Conservation (phyloP, 1,140 invertebrate genomes). For the Apis cerana region DNA sequence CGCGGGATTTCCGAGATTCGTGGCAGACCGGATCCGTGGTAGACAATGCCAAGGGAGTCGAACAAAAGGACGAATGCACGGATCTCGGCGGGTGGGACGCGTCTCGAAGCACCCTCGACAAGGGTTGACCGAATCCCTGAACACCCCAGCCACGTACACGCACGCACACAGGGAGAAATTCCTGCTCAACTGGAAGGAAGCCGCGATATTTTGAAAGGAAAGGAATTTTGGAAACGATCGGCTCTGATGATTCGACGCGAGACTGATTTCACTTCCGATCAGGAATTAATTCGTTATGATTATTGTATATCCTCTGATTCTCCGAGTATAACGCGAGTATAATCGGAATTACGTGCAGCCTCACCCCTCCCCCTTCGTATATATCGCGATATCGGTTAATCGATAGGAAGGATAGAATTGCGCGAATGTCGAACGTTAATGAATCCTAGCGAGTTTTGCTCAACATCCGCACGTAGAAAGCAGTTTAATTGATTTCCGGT, state of each 20-base stretch:
- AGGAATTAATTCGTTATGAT: slow-evolving; percentile 11
- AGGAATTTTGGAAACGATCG: too few relatives aligned
- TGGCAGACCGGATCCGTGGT: slow-evolving; percentile 34
- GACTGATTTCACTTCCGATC: too few relatives aligned
- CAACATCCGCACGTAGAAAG: neutral
- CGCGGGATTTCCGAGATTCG: slow-evolving; percentile 14
- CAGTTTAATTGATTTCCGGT: slow-evolving; percentile 21
- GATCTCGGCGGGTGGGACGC: slow-evolving; percentile 28
- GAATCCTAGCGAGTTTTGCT: slow-evolving; percentile 18
- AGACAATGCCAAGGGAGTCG: slow-evolving; percentile 70
- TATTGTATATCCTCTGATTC: neutral
- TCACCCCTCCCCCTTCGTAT: neutral
- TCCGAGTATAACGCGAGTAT: neutral
- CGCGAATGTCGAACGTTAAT: slow-evolving; percentile 26
- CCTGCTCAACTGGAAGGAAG: too few relatives aligned
- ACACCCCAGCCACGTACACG: neutral
- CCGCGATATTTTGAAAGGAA: too few relatives aligned
- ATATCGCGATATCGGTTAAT: slow-evolving; percentile 20
- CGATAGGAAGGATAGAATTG: slow-evolving; percentile 13
- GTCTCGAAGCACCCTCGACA: slow-evolving; percentile 31
- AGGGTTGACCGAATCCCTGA: slow-evolving; percentile 22
- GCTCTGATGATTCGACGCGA: too few relatives aligned
- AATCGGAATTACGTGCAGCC: slow-evolving; percentile 4
- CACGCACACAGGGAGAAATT: neutral
- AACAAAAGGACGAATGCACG: slow-evolving; percentile 73